Evolutionary conservation across 2,113 vertebrate genomes (phyloP).

Genomic region (Corydoras sp.): DNA sequence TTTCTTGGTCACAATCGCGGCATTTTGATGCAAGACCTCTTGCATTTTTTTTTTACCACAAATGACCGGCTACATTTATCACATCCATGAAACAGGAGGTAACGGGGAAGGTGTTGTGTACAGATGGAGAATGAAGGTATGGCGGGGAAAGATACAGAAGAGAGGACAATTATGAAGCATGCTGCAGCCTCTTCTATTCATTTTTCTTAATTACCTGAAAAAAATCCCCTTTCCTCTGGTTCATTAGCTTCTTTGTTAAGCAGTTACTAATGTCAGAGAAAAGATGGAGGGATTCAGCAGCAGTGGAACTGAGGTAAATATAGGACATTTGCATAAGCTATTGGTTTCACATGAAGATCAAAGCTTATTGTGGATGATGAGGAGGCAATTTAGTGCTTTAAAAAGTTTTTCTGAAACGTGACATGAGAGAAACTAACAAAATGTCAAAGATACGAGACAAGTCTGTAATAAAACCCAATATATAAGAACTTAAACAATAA

Average conservation of each 20-base stretch:
- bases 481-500: too few relatives aligned
- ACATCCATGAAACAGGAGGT: constrained; percentile 13
- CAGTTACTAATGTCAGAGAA: constrained; percentile 63
- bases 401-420: not conserved
- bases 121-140: constrained; percentile 13
- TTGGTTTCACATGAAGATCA: constrained; percentile 9
- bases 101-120: constrained; percentile 8
- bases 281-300: constrained; percentile 62
- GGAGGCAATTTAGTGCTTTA: not conserved
- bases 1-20: not conserved
- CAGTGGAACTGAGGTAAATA: constrained; percentile 45
- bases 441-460: too few relatives aligned
- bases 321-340: constrained; percentile 26
- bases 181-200: constrained; percentile 63
- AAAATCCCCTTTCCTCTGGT: constrained; percentile 57
- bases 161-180: constrained; percentile 61
- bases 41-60: not conserved
- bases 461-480: too few relatives aligned
- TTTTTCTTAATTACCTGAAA: constrained; percentile 71
- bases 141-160: constrained; percentile 24
- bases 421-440: not conserved
- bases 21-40: not conserved
- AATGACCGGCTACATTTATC: constrained; percentile 13
- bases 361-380: not conserved
- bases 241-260: constrained; percentile 71